phyloP scores from a whole-genome alignment of 2,113 vertebrate genomes.

The Dunckerocampus dactyliophorus region DNA sequence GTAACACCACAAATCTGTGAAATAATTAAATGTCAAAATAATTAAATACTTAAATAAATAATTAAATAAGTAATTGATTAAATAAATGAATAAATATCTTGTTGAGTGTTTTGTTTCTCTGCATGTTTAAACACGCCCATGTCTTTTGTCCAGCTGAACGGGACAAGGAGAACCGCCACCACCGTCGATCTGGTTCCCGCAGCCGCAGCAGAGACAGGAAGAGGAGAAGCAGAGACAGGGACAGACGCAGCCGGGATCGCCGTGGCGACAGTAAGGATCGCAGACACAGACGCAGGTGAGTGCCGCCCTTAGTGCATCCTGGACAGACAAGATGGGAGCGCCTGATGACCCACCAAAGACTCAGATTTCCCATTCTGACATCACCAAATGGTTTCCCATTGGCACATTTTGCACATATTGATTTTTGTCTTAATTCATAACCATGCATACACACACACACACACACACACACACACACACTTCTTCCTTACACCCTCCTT shows the following conservation, averaged over 20 bases:
- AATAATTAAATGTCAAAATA: too few relatives aligned
- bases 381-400: too few relatives aligned
- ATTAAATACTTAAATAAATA: too few relatives aligned
- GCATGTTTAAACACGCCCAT: too few relatives aligned
- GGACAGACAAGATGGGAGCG: not conserved
- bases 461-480: not conserved
- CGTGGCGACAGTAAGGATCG: slow-evolving; percentile 84
- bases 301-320: not conserved
- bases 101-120: too few relatives aligned
- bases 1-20: too few relatives aligned
- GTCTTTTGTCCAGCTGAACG: slow-evolving; percentile 68
- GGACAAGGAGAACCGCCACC: slow-evolving; percentile 89
- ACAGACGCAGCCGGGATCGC: slow-evolving; percentile 76
- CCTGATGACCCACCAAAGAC: not conserved
- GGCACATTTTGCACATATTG: not conserved
- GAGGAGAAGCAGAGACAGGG: slow-evolving; percentile 78
- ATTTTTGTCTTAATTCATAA: not conserved
- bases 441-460: not conserved
- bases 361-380: too few relatives aligned
- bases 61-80: too few relatives aligned
- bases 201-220: slow-evolving; percentile 86
- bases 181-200: slow-evolving; percentile 83
- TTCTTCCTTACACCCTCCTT: too few relatives aligned
- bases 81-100: too few relatives aligned
- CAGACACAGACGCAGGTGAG: slow-evolving; percentile 77